phyloP scores from a whole-genome alignment of 2,797 vertebrate species.

The Salmo trutta region DNA sequence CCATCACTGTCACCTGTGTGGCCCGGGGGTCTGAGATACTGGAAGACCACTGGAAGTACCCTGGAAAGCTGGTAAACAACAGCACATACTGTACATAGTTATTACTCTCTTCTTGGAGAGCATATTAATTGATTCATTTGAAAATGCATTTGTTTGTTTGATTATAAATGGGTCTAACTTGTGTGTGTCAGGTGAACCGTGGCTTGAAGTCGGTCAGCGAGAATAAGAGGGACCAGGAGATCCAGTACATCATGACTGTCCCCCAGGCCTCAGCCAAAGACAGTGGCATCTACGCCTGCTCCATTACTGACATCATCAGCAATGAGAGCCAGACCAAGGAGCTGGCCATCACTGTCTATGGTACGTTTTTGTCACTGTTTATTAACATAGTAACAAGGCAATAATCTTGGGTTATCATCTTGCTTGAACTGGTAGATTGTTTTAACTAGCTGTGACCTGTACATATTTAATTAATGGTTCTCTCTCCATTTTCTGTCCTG shows the following conservation, averaged over 20 bases:
- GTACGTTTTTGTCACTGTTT: slow-evolving; percentile 62
- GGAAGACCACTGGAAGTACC: slow-evolving; percentile 94
- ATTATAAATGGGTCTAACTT: not conserved
- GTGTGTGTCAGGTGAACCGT: slow-evolving; percentile 63
- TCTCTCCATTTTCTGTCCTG: not conserved
- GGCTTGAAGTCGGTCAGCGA: slow-evolving; percentile 70
- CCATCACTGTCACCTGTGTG: slow-evolving; percentile 84
- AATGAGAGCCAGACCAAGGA: slow-evolving; percentile 86
- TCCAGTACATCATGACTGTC: slow-evolving; percentile 87
- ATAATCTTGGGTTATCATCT: not conserved
- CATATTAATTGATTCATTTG: not conserved
- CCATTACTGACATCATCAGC: slow-evolving; percentile 85
- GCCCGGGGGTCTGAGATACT: slow-evolving; percentile 91
- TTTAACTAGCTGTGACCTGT: not conserved
- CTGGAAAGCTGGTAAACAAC: slow-evolving; percentile 86
- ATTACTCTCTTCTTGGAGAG: not conserved
- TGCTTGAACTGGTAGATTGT: not conserved
- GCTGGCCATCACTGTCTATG: slow-evolving; percentile 85
- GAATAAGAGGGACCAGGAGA: slow-evolving; percentile 72
- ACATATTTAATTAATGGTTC: not conserved
- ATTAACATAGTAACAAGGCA: no score
- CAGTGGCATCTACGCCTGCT: slow-evolving; percentile 91
- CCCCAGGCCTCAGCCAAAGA: slow-evolving; percentile 87
- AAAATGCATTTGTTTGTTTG: not conserved
- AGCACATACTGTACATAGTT: not conserved